These are phyloP conservation scores for Drosophila buzzatii DNA, from an alignment of 2,888 invertebrate species.

Conservation along the genomic window DNA sequence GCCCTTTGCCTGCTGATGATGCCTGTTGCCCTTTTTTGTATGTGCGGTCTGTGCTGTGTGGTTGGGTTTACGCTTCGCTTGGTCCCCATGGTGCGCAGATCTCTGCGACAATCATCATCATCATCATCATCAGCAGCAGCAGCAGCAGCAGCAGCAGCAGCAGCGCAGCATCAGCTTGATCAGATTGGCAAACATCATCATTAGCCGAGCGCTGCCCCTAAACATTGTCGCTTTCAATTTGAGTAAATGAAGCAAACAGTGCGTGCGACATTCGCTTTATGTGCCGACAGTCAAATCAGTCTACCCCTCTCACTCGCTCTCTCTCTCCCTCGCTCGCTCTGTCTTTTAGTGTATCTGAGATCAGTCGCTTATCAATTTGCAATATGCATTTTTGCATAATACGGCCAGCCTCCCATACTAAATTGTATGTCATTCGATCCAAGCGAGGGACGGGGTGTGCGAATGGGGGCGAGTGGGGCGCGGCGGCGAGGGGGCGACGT, in stretches of 20 bases:
- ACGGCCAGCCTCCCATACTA: constrained; percentile 49
- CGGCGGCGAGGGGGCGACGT: not conserved
- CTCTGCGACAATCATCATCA: constrained; percentile 17
- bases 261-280: constrained; percentile 79
- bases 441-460: not conserved
- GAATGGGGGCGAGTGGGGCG: too few species aligned
- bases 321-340: not conserved
- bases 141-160: constrained; percentile 22
- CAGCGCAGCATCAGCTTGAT: constrained; percentile 29
- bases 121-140: constrained; percentile 8
- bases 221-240: constrained; percentile 76
- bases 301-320: not conserved
- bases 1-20: constrained; percentile 46
- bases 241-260: constrained; percentile 78
- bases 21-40: constrained; percentile 72
- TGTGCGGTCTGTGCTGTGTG: constrained; percentile 30
- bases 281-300: constrained; percentile 63
- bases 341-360: constrained; percentile 31
- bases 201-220: constrained; percentile 60
- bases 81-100: constrained; percentile 59
- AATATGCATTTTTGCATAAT: constrained; percentile 79
- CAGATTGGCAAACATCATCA: constrained; percentile 63
- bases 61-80: constrained; percentile 58
- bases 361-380: constrained; percentile 73
- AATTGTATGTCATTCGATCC: constrained; percentile 57